Percentiles rank a stretch among this genome's conserved stretches.
These are phyloP conservation scores for Caenorhabditis uteleia DNA, from an alignment of 2,888 invertebrate genomes.

Conservation along the genomic window DNA sequence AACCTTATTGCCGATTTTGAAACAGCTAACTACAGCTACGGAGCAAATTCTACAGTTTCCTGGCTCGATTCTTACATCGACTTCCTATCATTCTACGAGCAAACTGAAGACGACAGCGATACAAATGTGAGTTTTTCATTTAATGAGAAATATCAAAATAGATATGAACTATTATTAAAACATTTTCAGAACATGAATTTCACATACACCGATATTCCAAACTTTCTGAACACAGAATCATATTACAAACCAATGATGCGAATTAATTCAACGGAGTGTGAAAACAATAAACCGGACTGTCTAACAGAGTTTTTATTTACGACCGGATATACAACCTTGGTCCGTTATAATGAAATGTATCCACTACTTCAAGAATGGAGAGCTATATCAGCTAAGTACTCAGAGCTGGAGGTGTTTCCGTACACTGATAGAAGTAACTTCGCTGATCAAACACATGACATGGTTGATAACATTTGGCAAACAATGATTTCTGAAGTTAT, in stretches of 20 bases:
- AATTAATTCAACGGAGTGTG: constrained; percentile 38
- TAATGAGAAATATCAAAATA: too few species aligned
- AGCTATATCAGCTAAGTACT: constrained; percentile 38
- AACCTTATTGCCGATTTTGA: constrained; percentile 29
- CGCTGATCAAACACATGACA: constrained; percentile 54
- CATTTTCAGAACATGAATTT: constrained; percentile 32
- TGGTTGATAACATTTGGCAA: constrained; percentile 53
- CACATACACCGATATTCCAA: constrained; percentile 40
- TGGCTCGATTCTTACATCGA: constrained; percentile 51
- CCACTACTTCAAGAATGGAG: constrained; percentile 55
- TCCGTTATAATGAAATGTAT: constrained; percentile 54
- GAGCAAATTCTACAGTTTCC: constrained; percentile 49
- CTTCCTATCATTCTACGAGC: constrained; percentile 45
- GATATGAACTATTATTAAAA: too few species aligned
- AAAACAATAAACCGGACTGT: constrained; percentile 44
- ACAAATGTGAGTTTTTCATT: too few species aligned
- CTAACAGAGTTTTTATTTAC: constrained; percentile 51
- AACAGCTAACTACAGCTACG: constrained; percentile 35
- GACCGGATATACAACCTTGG: constrained; percentile 57
- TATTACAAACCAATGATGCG: constrained; percentile 37
- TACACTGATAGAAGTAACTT: constrained; percentile 56
- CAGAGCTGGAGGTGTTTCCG: constrained; percentile 41
- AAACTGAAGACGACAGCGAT: constrained; percentile 37
- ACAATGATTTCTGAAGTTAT: constrained; percentile 55
- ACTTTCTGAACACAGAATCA: constrained; percentile 33